Base-by-base conservation (phyloP, 2,888 invertebrate genomes). In the Antheraea yamamai region DNA sequence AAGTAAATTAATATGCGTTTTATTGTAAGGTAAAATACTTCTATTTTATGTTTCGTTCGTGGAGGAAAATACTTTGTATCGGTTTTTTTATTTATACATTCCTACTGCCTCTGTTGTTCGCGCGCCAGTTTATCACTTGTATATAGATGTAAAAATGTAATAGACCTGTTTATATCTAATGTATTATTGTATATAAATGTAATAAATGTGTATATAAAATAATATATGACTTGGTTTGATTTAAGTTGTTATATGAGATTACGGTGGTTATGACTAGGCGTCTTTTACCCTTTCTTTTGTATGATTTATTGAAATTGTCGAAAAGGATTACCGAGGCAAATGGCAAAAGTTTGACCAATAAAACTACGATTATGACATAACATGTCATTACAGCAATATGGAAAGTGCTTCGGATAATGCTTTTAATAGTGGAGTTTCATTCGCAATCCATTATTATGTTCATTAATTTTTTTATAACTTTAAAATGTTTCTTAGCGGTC, bases 121-220 rank as follows among this genome's bases (percentile, higher is more conserved):
- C 88, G 87, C 83, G 87, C 84, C 89, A 85, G 85, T 87, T 77
- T 76, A 76, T 79, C 82, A 80, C 81, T 78, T 89, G 85, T 91
- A 89, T 90, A 91, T 91, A 91, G 79, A 84, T 92, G 90, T 91
- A 88, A 87, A 90, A 88, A 84, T 82, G 79, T 81, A 78, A 89
- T 89, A 87, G 85, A 90, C 88, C 84, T 92, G 89, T 92, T 91
- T 91, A 89, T 90, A 91, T 84, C 85, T 84, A 89, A 92, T 91
- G 88, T 93, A 92, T 91, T 89, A 89, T 91, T 91, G 92, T 94
- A 93, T 91, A 82, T 89, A 88, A 87, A 75, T 90, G 89, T 91
- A 93, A 93, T 94, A 93, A 94, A 94, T 91, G 91, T 93, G 92
- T 93, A 92, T 88, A 93, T 90, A 91, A 88, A 87, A 86, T 77